Evolutionary conservation across 2,113 vertebrate genomes (phyloP), one percentile per base, ranked within the genome.

Genomic region (Petrocephalus microphthalmus): DNA sequence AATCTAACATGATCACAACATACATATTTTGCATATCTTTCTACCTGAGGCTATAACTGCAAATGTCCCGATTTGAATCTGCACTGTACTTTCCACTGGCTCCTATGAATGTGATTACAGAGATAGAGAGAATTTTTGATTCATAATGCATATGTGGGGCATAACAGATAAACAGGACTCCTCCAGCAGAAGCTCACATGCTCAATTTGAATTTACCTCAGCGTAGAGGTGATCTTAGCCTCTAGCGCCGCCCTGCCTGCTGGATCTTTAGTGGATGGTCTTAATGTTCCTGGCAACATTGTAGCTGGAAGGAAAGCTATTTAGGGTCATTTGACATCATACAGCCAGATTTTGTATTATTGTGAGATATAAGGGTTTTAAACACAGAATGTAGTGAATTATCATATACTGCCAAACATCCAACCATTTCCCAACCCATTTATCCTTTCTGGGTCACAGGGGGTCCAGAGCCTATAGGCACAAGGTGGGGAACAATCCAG

Each of bases 21-120:
- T 49, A 49, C 45, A 83, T 83, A 47, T 83, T 83, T 83, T 83
- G 81, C 81, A 49, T 49, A 83, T n/a, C 20, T 83, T 47, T 49
- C 19, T n/a, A 83, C 37, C 45, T 22, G 45, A 20, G 45, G 81
- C 19, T 83, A 49, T n/a, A 47, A 19, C 25, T 81, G 29, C 42
- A 81, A 20, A 81, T 81, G 42, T 20, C 15, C 42, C 2, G 5
- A n/a, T 42, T 74, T 5, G 33, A 74, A 74, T 74, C 71, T 19
- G 71, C 33, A 74, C 33, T 37, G 33, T 74, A 42, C 13, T 17
- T 54, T 17, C 53, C 53, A 17, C 53, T 11, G 53, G 10, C 33
- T 37, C 15, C 71, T 74, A 74, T 42, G 17, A 74, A 74, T 74
- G 33, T 42, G 71, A 37, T 74, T 74, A 19, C 19, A 17, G 15